A percentile compares a stretch with the other conserved stretches of the same genome.
phyloP scores from a whole-genome alignment of 1,140 invertebrate genomes.

The Drosophila simulans region DNA sequence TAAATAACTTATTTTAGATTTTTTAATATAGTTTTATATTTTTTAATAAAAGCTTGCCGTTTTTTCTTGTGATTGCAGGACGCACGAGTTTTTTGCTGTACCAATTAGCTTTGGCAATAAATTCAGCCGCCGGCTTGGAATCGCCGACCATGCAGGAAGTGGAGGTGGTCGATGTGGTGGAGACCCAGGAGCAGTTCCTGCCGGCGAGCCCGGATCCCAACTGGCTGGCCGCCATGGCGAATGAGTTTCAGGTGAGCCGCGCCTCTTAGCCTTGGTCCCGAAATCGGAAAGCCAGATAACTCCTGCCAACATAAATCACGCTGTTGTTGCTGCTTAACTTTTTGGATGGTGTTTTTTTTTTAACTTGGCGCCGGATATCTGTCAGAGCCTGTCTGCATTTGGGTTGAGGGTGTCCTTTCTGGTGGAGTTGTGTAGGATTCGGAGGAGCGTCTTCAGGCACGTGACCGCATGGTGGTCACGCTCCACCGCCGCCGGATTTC shows the following conservation, averaged over 20 bases:
- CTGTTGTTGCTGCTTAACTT: conserved; percentile 53
- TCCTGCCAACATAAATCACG: conserved; percentile 73
- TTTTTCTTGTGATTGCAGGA: conserved; percentile 38
- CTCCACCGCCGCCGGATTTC: conserved; percentile 59
- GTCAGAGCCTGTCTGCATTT: conserved; percentile 32
- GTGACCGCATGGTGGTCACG: conserved; percentile 69
- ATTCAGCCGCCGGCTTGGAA: conserved; percentile 54
- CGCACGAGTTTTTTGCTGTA: conserved; percentile 71
- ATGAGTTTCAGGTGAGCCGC: conserved; percentile 73
- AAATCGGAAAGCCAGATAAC: conserved; percentile 60
- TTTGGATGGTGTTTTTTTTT: conserved; percentile 54
- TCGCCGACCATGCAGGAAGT: conserved; percentile 26
- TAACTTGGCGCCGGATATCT: conserved; percentile 64
- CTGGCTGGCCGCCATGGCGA: conserved; percentile 74
- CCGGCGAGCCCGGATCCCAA: conserved; percentile 53
- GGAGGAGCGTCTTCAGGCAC: conserved; percentile 51
- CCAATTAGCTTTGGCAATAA: conserved; percentile 78
- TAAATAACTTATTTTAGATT: too few species aligned
- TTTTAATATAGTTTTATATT: too few species aligned
- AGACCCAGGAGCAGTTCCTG: conserved; percentile 35
- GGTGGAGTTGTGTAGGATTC: background rate
- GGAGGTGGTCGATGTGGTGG: conserved; percentile 36
- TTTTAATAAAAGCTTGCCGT: conserved; percentile 38
- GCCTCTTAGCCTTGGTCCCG: conserved; percentile 19
- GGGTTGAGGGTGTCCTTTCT: background rate